Percentiles rank a stretch among this genome's conserved stretches.
Evolutionary conservation across 2,797 vertebrate species (phyloP).

Genomic region (Alauda arvensis): DNA sequence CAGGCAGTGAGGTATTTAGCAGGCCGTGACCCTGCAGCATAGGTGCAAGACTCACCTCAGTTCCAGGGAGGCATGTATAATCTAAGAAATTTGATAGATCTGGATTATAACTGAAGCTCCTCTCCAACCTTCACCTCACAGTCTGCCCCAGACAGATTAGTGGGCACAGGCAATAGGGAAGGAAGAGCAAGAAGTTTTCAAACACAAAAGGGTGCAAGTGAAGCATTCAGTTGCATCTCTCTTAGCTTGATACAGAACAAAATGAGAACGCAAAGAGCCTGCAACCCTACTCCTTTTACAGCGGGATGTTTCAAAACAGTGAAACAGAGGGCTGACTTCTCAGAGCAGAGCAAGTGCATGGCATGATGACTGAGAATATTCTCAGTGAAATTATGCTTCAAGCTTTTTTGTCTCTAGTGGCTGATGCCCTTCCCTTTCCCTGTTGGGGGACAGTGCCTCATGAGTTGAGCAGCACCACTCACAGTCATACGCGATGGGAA

Average conservation of each 20-base stretch:
- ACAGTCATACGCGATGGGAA: conserved; percentile 99
- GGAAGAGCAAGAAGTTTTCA: neutral
- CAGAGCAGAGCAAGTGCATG: accelerated
- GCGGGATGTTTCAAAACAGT: neutral
- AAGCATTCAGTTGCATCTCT: neutral
- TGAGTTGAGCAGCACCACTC: neutral
- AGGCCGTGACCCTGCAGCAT: neutral
- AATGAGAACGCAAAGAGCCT: neutral
- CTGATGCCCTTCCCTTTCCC: neutral
- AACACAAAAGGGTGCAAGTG: neutral
- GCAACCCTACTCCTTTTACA: neutral
- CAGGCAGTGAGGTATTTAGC: neutral
- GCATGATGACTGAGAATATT: neutral
- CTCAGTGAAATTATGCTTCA: neutral
- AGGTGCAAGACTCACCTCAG: neutral
- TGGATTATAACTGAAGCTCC: neutral
- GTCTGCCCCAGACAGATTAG: neutral
- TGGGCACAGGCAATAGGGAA: neutral
- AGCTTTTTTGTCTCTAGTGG: neutral
- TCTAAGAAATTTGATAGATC: neutral
- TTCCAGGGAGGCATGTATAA: neutral
- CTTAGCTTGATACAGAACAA: neutral
- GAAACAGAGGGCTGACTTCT: neutral
- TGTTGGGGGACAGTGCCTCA: neutral
- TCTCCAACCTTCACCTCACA: neutral